Evolutionary conservation across 2,888 invertebrate genomes (phyloP), one percentile per base, ranked within the genome.

Genomic region (Herminia tarsipennalis): DNA sequence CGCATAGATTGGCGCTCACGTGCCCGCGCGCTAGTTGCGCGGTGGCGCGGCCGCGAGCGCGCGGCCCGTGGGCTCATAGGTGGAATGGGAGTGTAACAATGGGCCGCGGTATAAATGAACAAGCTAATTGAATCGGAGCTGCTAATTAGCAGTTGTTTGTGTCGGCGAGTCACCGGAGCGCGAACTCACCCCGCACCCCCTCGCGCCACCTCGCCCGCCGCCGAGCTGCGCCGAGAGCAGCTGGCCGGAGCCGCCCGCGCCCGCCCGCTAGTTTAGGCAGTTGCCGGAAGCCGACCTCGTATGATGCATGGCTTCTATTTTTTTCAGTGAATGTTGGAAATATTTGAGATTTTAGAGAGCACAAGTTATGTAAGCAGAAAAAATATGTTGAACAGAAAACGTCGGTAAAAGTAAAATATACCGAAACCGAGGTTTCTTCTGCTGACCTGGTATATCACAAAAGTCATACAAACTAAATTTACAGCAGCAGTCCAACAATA

Each of bases 41-140:
- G 6, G 28, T 9, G 17, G 25, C 38, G 47, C 47, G 39, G 21
- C 43, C 28, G 18, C 24, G 1, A 3, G 5, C n/a, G 14, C 22
- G 25, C 29, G 38, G 20, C 20, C 18, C 38, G 34, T 6, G 3
- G 17, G 12, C 25, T 12, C 39, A 25, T 20, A 8, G 6, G 22
- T 16, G 2, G 1, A n/a, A 13, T 20, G 6, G 22, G 22, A 8
- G 4, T 16, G 14, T 4, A 8, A 34, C 27, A 34, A 28, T 34
- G 8, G 34, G 10, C 3, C 10, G 21, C 16, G 22, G 42, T 47
- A 46, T 51, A 51, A 51, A 57, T 53, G 52, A 57, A 51, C 55
- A 44, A 54, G 25, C 53, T 61, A 53, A 63, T 61, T 58, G 48
- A 61, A 63, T 58, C 52, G 45, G 48, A 34, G 32, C 48, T 25